Base-by-base conservation (phyloP, 2,888 invertebrate genomes). In the Ectemnius continuus region DNA sequence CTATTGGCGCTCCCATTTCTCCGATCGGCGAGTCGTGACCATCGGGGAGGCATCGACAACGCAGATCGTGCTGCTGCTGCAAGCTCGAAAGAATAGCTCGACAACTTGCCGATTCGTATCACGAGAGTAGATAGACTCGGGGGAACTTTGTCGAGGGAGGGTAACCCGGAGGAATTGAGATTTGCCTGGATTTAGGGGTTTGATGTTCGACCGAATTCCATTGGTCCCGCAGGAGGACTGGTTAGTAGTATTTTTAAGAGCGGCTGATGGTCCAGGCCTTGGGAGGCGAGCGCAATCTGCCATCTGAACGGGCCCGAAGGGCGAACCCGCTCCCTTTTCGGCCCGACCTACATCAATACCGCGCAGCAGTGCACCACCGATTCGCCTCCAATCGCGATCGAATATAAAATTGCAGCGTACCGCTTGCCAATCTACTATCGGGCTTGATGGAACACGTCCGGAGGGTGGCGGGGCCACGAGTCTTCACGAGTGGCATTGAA, bases 291-390 rank as follows among this genome's bases (percentile, higher is more conserved):
- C 63, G 68, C 73, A 76, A 74, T 79, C 80, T 70, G 69, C 67
- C 66, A 71, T 76, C 72, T 76, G 60, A 76, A 74, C 58, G 72
- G 46, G 58, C 63, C 75, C 52, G 48, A 56, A 28, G 48, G 69
- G 71, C 66, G 65, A 67, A 64, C 57, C 62, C 57, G 57, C 64
- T 66, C 58, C 72, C 52, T 63, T 70, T 73, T 68, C 66, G 62
- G 67, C 76, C 74, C 77, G 79, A 83, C 81, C 78, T 81, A 80
- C 76, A 69, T 67, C 79, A 84, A 79, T 79, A 77, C 70, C 66
- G 16, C 11, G 60, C 61, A 26, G 28, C 52, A 61, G 26, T 58
- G 48, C 16, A 57, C 58, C 16, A 48, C 58, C 60, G 56, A 67
- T 63, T 64, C 36, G 18, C n/a, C 56, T 46, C 3, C 46, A 57